Evolutionary conservation across 2,113 vertebrate species (phyloP), one percentile per base, ranked within the genome.

Genomic region (Myrmophylax atrothorax): DNA sequence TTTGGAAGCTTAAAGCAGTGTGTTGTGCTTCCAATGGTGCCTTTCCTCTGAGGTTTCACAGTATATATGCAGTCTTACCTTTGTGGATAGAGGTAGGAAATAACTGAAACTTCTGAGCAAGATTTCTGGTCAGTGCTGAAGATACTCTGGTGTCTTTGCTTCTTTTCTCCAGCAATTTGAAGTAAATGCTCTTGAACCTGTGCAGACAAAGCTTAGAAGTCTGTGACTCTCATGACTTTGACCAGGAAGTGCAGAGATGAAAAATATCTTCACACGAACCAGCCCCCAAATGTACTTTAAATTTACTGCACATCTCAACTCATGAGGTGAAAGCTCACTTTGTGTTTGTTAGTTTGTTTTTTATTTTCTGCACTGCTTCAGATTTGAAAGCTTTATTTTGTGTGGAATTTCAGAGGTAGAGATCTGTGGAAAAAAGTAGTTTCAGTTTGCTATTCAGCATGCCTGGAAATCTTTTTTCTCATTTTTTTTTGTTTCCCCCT

Each of bases 21-120:
- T 0, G 0, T 20, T 55, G 38, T 33, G 18, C 33, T 87, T 59
- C 38, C 25, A 63, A 6, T 0, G 6, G 19, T 19, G 35, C 31
- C 40, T 44, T 55, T 76, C 12, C 37, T 38, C 23, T 3, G 3
- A 37, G 38, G 14, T 35, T 33, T 80, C 40, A 8, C 7, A 14
- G 42, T 2, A 3, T 2, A 1, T 31, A 1, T 12, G 16, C 9
- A 77, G 33, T 20, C 22, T 76, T 64, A 18, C 16, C 64, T 49
- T 37, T 53, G 9, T 0, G 4, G 49, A 7, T 9, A 46, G 31
- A 14, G 1, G 5, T 64, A 78, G 40, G n/a, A 80, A 69, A 67
- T 24, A 46, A 50, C 55, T 63, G 64, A 77, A 76, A 56, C 31
- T 40, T 31, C 29, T 6, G 7, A 56, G 44, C 7, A 20, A 49